Percentiles rank a stretch among this genome's conserved stretches.
Conservation (phyloP, 2,888 invertebrate species). For the Tiliacea aurago region DNA sequence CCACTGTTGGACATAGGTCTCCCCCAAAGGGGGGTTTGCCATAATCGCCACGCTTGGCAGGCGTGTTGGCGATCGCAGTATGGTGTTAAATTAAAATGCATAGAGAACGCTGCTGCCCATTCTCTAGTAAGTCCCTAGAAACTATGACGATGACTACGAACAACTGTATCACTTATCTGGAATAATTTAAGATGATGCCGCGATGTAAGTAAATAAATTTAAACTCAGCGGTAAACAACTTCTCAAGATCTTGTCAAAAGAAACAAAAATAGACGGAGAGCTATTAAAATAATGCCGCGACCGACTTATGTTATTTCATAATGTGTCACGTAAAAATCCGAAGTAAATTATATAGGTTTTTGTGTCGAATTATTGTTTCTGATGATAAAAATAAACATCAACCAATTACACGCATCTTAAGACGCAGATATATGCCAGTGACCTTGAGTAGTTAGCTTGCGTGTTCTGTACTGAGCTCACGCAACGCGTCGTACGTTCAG, state of each 20-base stretch:
- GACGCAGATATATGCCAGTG: too few relatives aligned
- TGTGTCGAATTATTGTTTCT: constrained; percentile 6
- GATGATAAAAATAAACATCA: neutral
- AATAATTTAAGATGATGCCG: constrained; percentile 3
- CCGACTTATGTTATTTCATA: constrained; percentile 35
- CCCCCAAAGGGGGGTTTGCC: too few relatives aligned
- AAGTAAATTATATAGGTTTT: constrained; percentile 13
- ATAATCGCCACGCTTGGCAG: too few relatives aligned
- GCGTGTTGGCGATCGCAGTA: too few relatives aligned
- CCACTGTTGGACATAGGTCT: too few relatives aligned
- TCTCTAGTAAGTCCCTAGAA: too few relatives aligned
- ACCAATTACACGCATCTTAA: neutral
- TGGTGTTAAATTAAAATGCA: too few relatives aligned
- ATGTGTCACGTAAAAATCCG: constrained; percentile 11
- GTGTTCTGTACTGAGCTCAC: too few relatives aligned
- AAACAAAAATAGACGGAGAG: constrained; percentile 29
- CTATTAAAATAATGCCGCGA: constrained; percentile 38
- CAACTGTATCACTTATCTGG: neutral
- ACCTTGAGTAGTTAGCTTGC: too few relatives aligned
- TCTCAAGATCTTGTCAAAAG: constrained; percentile 17
- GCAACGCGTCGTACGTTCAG: too few relatives aligned
- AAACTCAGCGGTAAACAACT: constrained; percentile 26
- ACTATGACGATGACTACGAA: too few relatives aligned
- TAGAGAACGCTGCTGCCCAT: too few relatives aligned
- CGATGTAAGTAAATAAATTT: constrained; percentile 26